phyloP scores from a whole-genome alignment of 2,113 vertebrate species.

The Excalfactoria chinensis region DNA sequence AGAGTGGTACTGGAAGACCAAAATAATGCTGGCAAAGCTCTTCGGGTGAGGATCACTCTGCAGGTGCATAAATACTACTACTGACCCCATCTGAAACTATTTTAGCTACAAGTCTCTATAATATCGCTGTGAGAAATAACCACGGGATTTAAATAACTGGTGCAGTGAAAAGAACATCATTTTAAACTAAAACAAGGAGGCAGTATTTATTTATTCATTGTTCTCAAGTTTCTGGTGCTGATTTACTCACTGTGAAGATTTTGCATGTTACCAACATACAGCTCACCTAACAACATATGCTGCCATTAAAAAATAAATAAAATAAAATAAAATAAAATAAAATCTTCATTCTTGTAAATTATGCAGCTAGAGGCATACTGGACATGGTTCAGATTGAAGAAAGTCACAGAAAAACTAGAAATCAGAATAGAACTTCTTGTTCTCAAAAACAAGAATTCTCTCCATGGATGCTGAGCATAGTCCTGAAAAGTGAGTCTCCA shows the following conservation, averaged over 20 bases:
- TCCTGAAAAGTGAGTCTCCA: neutral
- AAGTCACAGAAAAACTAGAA: neutral
- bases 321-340: neutral
- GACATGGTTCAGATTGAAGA: neutral
- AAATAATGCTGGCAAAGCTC: neutral
- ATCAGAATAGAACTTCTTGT: neutral
- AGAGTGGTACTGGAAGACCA: neutral
- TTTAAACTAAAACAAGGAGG: neutral
- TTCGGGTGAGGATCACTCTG: neutral
- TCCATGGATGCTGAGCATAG: neutral
- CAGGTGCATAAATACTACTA: neutral
- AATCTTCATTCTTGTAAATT: neutral
- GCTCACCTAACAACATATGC: neutral
- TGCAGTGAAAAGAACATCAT: neutral
- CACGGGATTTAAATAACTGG: neutral
- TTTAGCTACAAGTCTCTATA: neutral
- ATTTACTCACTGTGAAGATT: neutral
- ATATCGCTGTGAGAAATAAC: neutral
- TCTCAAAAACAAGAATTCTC: slow-evolving; percentile 32
- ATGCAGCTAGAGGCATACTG: neutral
- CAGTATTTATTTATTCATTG: neutral
- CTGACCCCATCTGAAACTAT: neutral
- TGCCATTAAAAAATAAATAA: neutral
- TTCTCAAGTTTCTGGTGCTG: neutral
- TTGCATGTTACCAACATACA: accelerated